Evolutionary conservation across 1,140 invertebrate species (phyloP), one percentile per base, ranked within the genome.

Genomic region (Drosophila takahashii): DNA sequence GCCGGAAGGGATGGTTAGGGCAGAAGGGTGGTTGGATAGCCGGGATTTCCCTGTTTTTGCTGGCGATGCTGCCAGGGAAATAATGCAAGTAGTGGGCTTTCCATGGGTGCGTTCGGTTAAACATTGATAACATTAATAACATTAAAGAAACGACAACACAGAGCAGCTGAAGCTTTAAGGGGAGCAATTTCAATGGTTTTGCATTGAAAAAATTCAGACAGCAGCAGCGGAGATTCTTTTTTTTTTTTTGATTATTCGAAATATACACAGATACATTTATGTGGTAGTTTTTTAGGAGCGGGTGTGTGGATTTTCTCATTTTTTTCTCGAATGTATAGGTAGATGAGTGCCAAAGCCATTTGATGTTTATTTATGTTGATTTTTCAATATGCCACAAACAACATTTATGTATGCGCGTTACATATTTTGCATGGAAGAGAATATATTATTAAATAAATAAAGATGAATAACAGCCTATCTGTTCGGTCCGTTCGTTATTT

Each of bases 111-210:
- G 29, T 53, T 73, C 59, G 70, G 69, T 83, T 83, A 83, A 79
- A 84, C 80, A 83, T 84, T 76, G 58, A 85, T 71, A 77, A 73
- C 69, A 84, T 80, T 85, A 80, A 72, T 73, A 80, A 85, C 66
- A 84, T 76, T 62, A 73, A 62, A 71, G 48, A 58, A 84, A 74
- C 54, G 64, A 53, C 45, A 53, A 59, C 44, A 70, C 41, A 36
- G 29, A 70, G 58, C 52, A 50, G 56, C 22, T 39, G 45, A 64
- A 62, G 67, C 62, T 37, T 56, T 58, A 37, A 18, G 45, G 62
- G 22, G 50, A 47, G 50, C 65, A 64, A 45, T 53, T 59, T 74
- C 34, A 37, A 58, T 59, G 42, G 52, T 54, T 18, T 44, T 48
- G 50, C 26, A 32, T 59, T 61, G 11, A 39, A 29, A 47, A 34